Evolutionary conservation across 2,888 invertebrate genomes (phyloP).

Genomic region (Myathropa florea): DNA sequence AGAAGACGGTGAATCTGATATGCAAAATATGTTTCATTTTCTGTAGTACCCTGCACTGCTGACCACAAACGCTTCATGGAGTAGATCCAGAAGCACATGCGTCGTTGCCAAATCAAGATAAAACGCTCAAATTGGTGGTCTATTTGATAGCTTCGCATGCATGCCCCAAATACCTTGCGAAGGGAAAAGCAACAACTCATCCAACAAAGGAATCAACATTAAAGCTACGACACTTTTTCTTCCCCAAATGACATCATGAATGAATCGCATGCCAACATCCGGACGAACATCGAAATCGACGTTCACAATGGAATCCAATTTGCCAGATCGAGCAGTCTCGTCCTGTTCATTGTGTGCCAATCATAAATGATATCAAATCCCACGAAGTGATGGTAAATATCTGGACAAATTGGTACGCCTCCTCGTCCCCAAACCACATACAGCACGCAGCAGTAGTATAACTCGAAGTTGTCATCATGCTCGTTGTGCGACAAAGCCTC

Average conservation of each 20-base stretch:
- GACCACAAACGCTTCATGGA: too few relatives aligned
- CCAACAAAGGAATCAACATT: too few relatives aligned
- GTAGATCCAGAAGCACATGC: too few relatives aligned
- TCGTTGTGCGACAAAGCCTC: not conserved
- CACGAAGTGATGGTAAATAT: not conserved
- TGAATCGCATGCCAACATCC: not conserved
- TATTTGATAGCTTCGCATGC: too few relatives aligned
- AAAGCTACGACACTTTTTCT: not conserved
- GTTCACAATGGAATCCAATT: not conserved
- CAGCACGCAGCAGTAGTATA: not conserved
- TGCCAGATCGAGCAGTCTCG: not conserved
- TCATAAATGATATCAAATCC: not conserved
- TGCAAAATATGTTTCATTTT: too few relatives aligned
- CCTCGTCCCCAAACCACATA: not conserved
- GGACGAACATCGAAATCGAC: not conserved
- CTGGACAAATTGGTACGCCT: not conserved
- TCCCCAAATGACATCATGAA: not conserved
- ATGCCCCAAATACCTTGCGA: too few relatives aligned
- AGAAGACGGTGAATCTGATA: too few relatives aligned
- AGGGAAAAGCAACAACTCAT: too few relatives aligned
- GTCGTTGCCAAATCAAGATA: too few relatives aligned
- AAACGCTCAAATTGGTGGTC: too few relatives aligned
- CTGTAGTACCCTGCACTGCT: too few relatives aligned
- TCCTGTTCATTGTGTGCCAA: not conserved
- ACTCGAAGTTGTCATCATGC: not conserved